Evolutionary conservation across 1,140 invertebrate genomes (phyloP).

Genomic region (Cepaea nemoralis): DNA sequence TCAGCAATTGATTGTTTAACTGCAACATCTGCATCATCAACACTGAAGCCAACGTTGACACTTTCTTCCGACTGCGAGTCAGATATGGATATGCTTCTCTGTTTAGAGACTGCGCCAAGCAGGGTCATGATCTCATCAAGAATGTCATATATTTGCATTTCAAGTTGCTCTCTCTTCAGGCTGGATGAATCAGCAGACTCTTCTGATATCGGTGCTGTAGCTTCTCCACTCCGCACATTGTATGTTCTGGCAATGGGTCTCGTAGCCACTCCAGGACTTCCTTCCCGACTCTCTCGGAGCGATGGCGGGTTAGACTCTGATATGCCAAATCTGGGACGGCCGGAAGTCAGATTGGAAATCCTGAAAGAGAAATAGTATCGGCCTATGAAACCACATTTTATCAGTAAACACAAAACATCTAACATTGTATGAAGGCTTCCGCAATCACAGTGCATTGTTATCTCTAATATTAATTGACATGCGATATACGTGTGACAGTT

Average conservation of each 20-base stretch:
- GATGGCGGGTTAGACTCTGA: conserved; percentile 12
- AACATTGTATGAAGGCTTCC: too few relatives aligned
- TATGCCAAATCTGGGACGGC: not conserved
- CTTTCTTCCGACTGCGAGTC: not conserved
- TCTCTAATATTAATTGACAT: too few relatives aligned
- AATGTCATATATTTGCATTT: conserved; percentile 27
- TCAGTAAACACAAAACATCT: too few relatives aligned
- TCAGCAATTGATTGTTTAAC: not conserved
- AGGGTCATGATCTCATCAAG: conserved; percentile 29
- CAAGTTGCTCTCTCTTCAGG: conserved; percentile 13
- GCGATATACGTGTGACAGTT: too few relatives aligned
- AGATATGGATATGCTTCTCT: not conserved
- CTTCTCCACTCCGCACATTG: not conserved
- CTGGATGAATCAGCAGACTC: not conserved
- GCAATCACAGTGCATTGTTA: too few relatives aligned
- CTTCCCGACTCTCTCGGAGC: not conserved
- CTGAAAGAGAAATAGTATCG: not conserved
- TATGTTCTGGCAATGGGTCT: not conserved
- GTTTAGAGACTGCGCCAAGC: conserved; percentile 14
- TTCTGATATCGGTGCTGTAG: not conserved
- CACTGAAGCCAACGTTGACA: not conserved
- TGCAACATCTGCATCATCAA: not conserved
- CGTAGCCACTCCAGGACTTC: not conserved
- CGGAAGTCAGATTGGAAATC: conserved; percentile 21
- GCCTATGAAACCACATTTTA: too few relatives aligned